A percentile compares a stretch with the other conserved stretches of the same genome.
phyloP scores from a whole-genome alignment of 2,888 invertebrate genomes.

The Ashinkailepas kermadecensis region DNA sequence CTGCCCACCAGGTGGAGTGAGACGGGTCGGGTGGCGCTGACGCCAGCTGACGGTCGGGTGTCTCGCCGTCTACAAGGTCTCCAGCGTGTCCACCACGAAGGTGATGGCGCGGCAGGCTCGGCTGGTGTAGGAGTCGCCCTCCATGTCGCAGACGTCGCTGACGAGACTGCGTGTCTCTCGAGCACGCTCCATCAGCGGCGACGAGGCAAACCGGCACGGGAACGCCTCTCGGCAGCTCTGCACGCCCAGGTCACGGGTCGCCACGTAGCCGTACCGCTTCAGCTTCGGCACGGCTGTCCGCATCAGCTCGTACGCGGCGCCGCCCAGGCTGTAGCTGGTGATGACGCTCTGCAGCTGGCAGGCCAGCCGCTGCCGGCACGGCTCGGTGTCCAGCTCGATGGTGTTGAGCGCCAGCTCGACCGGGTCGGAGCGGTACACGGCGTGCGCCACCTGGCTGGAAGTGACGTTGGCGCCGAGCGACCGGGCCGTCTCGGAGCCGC shows the following conservation, averaged over 20 bases:
- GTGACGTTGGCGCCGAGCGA: background rate
- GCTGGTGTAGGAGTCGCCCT: background rate
- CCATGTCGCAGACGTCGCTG: constrained; percentile 9
- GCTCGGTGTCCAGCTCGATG: constrained; percentile 14
- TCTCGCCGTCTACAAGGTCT: background rate
- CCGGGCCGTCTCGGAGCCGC: background rate
- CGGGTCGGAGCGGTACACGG: background rate
- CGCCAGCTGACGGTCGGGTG: no score
- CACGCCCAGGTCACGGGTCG: background rate
- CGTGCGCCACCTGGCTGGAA: background rate
- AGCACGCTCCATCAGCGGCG: constrained; percentile 20
- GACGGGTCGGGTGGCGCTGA: no score
- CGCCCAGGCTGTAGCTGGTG: background rate
- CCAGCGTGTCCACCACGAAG: constrained; percentile 18
- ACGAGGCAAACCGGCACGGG: background rate
- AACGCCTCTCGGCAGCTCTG: background rate
- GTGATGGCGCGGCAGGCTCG: constrained; percentile 5
- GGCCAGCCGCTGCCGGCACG: constrained; percentile 16
- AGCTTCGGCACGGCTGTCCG: constrained; percentile 7
- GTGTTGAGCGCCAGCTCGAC: constrained; percentile 22
- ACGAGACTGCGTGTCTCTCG: background rate
- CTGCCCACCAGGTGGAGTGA: no score
- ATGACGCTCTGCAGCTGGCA: constrained; percentile 9
- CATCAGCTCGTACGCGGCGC: constrained; percentile 3
- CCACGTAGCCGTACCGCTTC: constrained; percentile 15